phyloP scores from a whole-genome alignment of 2,888 invertebrate species.

The Drymonia ruficornis region DNA sequence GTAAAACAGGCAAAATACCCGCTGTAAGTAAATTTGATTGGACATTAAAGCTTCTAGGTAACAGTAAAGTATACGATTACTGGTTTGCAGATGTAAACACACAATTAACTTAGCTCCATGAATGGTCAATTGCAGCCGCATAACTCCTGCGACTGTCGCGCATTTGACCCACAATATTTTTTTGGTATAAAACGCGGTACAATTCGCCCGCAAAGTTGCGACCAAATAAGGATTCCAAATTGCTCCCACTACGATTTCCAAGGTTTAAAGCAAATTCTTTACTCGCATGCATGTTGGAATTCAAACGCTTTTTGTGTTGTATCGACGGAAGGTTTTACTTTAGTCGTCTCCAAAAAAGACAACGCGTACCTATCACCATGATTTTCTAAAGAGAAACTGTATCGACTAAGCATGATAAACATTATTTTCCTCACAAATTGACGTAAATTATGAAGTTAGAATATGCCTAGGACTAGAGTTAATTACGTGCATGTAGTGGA shows the following conservation, averaged over 20 bases:
- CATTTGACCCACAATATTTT: slow-evolving; percentile 7
- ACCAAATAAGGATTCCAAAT: slow-evolving; percentile 16
- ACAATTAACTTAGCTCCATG: slow-evolving; percentile 43
- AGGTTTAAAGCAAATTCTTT: slow-evolving; percentile 12
- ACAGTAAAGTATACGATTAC: slow-evolving; percentile 51
- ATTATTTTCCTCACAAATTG: no score
- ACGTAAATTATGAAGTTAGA: no score
- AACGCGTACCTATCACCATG: not conserved
- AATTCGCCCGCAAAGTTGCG: slow-evolving; percentile 7
- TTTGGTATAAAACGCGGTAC: slow-evolving; percentile 9
- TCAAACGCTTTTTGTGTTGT: slow-evolving; percentile 6
- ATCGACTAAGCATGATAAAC: not conserved
- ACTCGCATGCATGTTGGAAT: slow-evolving; percentile 7
- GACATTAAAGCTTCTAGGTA: slow-evolving; percentile 66
- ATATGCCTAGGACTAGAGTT: no score
- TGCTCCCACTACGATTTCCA: slow-evolving; percentile 5
- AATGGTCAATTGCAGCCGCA: slow-evolving; percentile 28
- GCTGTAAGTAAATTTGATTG: slow-evolving; percentile 67
- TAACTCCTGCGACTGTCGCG: slow-evolving; percentile 15
- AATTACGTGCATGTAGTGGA: not conserved
- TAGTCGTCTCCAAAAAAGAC: slow-evolving; percentile 1
- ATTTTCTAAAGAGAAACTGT: not conserved
- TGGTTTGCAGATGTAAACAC: slow-evolving; percentile 51
- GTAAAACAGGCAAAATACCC: slow-evolving; percentile 66
- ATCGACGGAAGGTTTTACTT: slow-evolving; percentile 1